Evolutionary conservation across 1,140 invertebrate genomes (phyloP).

Genomic region (Odontomachus brunneus): DNA sequence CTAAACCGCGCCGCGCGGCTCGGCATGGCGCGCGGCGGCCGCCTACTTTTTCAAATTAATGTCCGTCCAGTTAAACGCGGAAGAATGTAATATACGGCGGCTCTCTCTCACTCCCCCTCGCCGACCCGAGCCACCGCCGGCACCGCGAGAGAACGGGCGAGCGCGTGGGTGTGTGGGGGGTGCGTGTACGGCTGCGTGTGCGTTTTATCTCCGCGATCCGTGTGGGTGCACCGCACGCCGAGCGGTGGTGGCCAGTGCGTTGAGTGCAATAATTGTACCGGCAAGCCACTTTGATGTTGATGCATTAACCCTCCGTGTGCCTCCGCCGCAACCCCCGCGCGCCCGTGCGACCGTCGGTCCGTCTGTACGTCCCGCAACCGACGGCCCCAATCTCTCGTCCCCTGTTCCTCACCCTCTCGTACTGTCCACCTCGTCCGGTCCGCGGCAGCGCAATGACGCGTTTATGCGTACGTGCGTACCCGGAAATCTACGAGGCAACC

Average conservation of each 20-base stretch:
- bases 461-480: conserved; percentile 40
- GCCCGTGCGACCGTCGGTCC: conserved; percentile 23
- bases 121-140: too few relatives aligned
- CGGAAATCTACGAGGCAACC: conserved; percentile 45
- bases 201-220: conserved; percentile 28
- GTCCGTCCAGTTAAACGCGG: conserved; percentile 76
- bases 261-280: conserved; percentile 80
- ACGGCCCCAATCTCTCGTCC: background rate
- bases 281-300: conserved; percentile 81
- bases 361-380: too few relatives aligned
- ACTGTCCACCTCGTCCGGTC: background rate
- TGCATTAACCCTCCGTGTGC: conserved; percentile 78
- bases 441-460: conserved; percentile 19
- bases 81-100: conserved; percentile 77
- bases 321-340: background rate
- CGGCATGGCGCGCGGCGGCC: conserved; percentile 31
- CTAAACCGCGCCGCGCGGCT: conserved; percentile 51
- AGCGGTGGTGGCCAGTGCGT: conserved; percentile 59
- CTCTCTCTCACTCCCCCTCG: conserved; percentile 1
- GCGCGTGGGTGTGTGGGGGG: background rate
- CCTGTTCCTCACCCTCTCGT: background rate
- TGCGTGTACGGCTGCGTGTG: background rate
- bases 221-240: conserved; percentile 35
- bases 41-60: conserved; percentile 76
- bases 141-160: background rate